phyloP scores from a whole-genome alignment of 2,797 vertebrate species.

The Lagodon rhomboides region DNA sequence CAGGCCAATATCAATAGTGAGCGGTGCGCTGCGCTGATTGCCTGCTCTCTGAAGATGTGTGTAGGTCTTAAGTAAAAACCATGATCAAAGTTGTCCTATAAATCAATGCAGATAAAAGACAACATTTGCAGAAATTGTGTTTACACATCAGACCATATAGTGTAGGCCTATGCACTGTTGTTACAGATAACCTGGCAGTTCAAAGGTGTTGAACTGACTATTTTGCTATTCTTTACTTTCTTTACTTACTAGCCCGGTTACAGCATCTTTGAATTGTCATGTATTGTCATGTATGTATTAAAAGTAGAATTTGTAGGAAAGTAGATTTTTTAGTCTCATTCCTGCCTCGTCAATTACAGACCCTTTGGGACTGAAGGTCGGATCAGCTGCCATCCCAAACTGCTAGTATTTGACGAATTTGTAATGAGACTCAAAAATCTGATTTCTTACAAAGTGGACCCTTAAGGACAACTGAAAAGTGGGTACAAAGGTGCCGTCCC shows the following conservation, averaged over 20 bases:
- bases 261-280: neutral
- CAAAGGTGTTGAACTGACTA: neutral
- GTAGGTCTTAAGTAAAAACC: neutral
- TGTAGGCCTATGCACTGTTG: too few relatives aligned
- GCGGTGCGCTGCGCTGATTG: neutral
- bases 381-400: too few relatives aligned
- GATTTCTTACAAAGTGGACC: too few relatives aligned
- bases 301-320: too few relatives aligned
- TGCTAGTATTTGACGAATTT: too few relatives aligned
- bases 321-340: too few relatives aligned
- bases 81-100: neutral
- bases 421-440: too few relatives aligned
- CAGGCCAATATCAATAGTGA: neutral
- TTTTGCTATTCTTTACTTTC: neutral
- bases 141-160: neutral
- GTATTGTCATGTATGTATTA: neutral
- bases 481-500: neutral
- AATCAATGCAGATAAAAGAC: too few relatives aligned
- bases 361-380: too few relatives aligned
- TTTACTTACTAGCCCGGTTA: neutral
- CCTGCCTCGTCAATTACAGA: too few relatives aligned
- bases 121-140: neutral
- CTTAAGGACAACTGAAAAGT: neutral
- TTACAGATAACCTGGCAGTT: neutral
- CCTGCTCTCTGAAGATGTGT: neutral